Percentiles rank a stretch among this genome's conserved stretches.
phyloP scores from a whole-genome alignment of 2,797 vertebrate genomes.

The Synaphobranchus kaupii region DNA sequence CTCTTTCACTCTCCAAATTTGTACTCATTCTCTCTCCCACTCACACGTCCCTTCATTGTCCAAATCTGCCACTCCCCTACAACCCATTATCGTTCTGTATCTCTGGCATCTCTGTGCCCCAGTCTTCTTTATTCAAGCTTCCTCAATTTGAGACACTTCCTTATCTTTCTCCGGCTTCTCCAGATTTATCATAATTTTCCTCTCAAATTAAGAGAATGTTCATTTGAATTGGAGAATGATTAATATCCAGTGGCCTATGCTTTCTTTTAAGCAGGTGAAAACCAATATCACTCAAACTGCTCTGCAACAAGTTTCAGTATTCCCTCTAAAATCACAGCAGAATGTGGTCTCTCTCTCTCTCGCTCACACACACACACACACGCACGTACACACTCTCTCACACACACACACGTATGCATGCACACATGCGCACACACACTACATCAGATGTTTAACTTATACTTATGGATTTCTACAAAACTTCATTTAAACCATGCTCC shows the following conservation, averaged over 20 bases:
- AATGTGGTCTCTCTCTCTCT: not conserved
- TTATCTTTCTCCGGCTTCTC: not conserved
- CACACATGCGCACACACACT: not conserved
- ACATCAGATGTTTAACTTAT: too few species aligned
- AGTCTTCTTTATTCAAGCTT: not conserved
- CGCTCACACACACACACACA: not conserved
- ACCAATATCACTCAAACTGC: constrained; percentile 1
- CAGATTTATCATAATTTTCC: not conserved
- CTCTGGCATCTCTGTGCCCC: not conserved
- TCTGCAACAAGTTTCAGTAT: constrained; percentile 4
- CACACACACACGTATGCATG: not conserved
- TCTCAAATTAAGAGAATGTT: not conserved
- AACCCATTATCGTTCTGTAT: not conserved
- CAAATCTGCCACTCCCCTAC: not conserved
- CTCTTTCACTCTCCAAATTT: not conserved
- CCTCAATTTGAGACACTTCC: not conserved
- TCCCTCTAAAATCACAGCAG: not conserved
- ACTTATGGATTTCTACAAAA: too few species aligned
- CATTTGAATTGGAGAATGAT: not conserved
- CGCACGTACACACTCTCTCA: not conserved
- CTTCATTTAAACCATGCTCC: too few species aligned
- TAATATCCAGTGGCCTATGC: not conserved
- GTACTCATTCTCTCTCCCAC: not conserved
- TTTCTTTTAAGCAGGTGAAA: not conserved
- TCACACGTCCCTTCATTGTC: not conserved